Evolutionary conservation across 2,113 vertebrate species (phyloP), one percentile per base, ranked within the genome.

Genomic region (Oreamnos americanus): DNA sequence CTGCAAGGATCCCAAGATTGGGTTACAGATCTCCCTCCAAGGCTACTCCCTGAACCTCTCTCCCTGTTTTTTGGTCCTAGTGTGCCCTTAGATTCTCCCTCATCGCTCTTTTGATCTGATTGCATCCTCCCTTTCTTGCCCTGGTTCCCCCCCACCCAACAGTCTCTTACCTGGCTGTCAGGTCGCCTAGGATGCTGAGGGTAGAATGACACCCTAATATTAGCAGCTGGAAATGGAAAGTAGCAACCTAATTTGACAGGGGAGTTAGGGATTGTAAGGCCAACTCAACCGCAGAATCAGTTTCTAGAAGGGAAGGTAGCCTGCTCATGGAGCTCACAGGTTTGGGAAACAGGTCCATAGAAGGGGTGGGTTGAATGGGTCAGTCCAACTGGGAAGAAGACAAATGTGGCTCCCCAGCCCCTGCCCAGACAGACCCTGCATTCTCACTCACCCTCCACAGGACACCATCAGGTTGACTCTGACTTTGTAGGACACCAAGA

Each of bases 401-500:
- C 49, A 83, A 49, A 85, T 36, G 57, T 17, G 25, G 8, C 15
- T 90, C 30, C 33, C 49, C 51, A 84, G 23, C 21, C 45, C 26
- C 43, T 95, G 23, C 57, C 62, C 58, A 92, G 26, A 96, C 53
- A 36, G 47, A 92, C n/a, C 33, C 28, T 43, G 57, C 88, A 47
- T 33, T 16, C 57, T 95, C 23, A 95, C 98, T 98, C 94, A 99
- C 99, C 99, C 99, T 98, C 99, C 99, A 94, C 99, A 93, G 19
- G 99, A 99, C 83, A 99, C 99, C 96, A 99, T 82, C 47, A 99
- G 96, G 95, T 98, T 99, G 97, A 99, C 99, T 98, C 99, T 99
- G 95, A 99, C 98, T 99, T 99, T 99, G 98, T 99, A 99, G 98
- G 99, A 99, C 64, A 99, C 98, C 85, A 99, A 51, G 91, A 99